Base-by-base conservation (phyloP, 1,140 invertebrate genomes). In the Brachionus calyciflorus region DNA sequence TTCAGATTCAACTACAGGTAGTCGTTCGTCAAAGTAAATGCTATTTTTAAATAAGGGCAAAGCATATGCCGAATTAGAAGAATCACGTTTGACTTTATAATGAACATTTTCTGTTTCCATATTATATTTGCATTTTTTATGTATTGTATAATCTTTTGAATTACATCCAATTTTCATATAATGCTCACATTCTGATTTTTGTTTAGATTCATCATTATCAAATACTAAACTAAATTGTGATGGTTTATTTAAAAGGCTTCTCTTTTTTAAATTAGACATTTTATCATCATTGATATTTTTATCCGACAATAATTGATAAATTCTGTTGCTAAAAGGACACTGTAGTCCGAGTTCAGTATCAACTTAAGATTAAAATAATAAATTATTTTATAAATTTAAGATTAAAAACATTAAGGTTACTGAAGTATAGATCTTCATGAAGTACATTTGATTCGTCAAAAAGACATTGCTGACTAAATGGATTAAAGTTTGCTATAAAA, bases 121-220 rank as follows among this genome's bases (percentile, higher is more conserved):
- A 44, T 41, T 65, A 21, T 41, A 65, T 44, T 65, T 44, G 12
- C 60, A 65, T 28, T 65, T 65, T 65, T 65, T 65, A 14, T 41
- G 30, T 41, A 65, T 65, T 24, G 60, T 26, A 41, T 65, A 65
- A 26, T 65, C 60, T 44, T 46, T 65, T 3, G 33, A 26, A 14
- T 12, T 65, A 19, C 60, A 65, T 24, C 60, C 60, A 65, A 65
- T 65, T 65, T 65, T 65, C 3, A 65, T 21, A 44, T 24, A 65
- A 44, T 65, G 60, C n/a, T 65, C 60, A n/a, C 60, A 65, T 26
- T 65, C 60, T 3, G 33, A 21, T 44, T 65, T 28, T 44, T 37
- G 24, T 12, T 65, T 65, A 12, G 44, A 17, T 7, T 65, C 28
- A 24, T 44, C 60, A 40, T 65, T 24, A 10, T 65, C 60, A 24